Evolutionary conservation across 1,140 invertebrate species (phyloP), one percentile per base, ranked within the genome.

Genomic region (Pseudomyrmex dendroicus): DNA sequence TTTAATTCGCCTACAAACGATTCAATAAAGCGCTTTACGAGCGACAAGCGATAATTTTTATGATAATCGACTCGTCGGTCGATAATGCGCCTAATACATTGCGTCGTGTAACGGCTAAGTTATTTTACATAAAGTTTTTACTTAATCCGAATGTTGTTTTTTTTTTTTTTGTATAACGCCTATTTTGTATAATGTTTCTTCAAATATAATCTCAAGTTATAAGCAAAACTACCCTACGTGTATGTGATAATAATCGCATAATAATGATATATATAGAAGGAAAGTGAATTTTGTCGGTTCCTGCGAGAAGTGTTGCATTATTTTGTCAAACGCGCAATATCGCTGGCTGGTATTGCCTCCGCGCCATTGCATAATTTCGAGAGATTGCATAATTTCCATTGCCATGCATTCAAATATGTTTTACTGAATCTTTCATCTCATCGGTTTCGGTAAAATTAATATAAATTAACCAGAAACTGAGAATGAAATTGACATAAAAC

Each of bases 21-120:
- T 56, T 20, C 84, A 56, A 61, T 86, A 80, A 73, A 54, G 70
- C 52, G 46, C 57, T 86, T 83, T 68, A 63, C 54, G 78, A 62
- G 67, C 67, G 52, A 22, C 70, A 22, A 13, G 15, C 72, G 86
- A 83, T 77, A 83, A 86, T 83, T 67, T 82, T 86, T 82, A 85
- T 72, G 77, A 82, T 78, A 52, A 82, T 83, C 84, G 84, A 86
- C 73, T 59, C 84, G 76, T 44, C 50, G 63, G 50, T 70, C 76
- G 64, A 78, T 78, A 78, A 78, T 25, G 61, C 73, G 5, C 48
- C 73, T 50, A 25, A 64, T 52, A 3, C 20, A 25, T 25, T 5
- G 20, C 73, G 20, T 20, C 35, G 35, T 22, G 73, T 44, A 15
- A 77, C 9, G 13, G 9, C 50, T 35, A 35, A 35, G 35, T 22